Evolutionary conservation across 2,797 vertebrate genomes (phyloP).

Genomic region (Percopsis omiscomaycus): DNA sequence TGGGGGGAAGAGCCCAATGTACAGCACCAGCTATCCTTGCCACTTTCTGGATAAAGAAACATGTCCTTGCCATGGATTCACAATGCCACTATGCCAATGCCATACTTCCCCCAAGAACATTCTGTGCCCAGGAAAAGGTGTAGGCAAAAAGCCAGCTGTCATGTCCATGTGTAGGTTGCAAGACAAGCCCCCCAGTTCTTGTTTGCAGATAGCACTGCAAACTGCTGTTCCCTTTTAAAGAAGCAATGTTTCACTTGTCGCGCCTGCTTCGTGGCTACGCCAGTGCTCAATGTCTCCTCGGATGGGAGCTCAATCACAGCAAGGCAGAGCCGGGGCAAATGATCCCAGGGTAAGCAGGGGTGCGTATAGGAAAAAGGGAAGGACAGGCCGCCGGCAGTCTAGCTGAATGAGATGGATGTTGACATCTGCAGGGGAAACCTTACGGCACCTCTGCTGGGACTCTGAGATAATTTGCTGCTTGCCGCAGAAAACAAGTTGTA

Average conservation of each 20-base stretch:
- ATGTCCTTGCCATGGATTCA: too few relatives aligned
- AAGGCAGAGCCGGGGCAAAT: constrained; percentile 18
- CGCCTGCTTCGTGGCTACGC: neutral
- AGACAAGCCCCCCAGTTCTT: constrained; percentile 7
- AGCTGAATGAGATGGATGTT: constrained; percentile 64
- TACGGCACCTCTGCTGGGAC: constrained; percentile 50
- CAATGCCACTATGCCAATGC: too few relatives aligned
- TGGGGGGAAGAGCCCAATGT: too few relatives aligned
- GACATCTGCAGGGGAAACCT: constrained; percentile 42
- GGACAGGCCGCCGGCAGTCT: constrained; percentile 22
- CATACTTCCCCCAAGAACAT: too few relatives aligned
- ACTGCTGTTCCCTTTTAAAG: neutral
- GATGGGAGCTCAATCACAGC: constrained; percentile 27
- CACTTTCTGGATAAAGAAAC: too few relatives aligned
- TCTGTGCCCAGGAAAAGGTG: neutral
- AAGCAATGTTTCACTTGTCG: constrained; percentile 5
- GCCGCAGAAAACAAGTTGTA: constrained; percentile 65
- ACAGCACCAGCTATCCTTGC: too few relatives aligned
- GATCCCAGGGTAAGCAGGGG: neutral
- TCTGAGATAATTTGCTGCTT: constrained; percentile 57
- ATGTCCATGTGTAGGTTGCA: constrained; percentile 8
- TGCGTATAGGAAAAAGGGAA: constrained; percentile 17
- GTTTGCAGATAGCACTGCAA: constrained; percentile 6
- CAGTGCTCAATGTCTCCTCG: constrained; percentile 5
- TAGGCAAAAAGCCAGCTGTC: constrained; percentile 6